phyloP scores from a whole-genome alignment of 2,113 vertebrate genomes.

The Circaetus cinerascens region DNA sequence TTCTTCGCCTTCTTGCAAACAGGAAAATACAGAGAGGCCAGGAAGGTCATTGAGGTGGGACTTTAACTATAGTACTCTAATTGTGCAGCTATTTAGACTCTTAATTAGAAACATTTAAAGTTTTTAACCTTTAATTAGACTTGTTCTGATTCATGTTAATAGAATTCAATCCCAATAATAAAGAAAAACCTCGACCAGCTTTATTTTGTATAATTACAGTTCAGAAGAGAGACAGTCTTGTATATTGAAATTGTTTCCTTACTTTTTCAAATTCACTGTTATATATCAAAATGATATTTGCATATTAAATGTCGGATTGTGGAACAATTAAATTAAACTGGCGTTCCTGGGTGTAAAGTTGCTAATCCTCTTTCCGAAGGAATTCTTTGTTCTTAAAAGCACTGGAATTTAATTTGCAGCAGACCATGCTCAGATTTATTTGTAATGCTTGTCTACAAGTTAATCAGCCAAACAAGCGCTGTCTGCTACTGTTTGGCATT shows the following conservation, averaged over 20 bases:
- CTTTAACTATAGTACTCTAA: conserved; percentile 61
- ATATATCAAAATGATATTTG: conserved; percentile 80
- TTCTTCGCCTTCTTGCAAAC: conserved; percentile 92
- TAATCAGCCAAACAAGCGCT: conserved; percentile 82
- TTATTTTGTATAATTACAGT: conserved; percentile 73
- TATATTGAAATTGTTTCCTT: conserved; percentile 72
- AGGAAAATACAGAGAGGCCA: conserved; percentile 90
- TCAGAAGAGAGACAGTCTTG: conserved; percentile 61
- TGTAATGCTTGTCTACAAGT: conserved; percentile 83
- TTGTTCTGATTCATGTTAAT: conserved; percentile 77
- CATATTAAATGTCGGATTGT: conserved; percentile 81
- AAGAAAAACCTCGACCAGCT: conserved; percentile 19
- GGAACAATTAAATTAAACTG: conserved; percentile 84
- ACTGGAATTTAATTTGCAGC: conserved; percentile 83
- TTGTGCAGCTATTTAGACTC: conserved; percentile 72
- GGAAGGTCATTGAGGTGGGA: conserved; percentile 94
- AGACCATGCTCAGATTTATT: conserved; percentile 81
- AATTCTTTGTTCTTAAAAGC: conserved; percentile 86
- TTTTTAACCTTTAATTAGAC: conserved; percentile 78
- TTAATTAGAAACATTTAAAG: conserved; percentile 79
- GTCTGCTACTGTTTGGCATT: conserved; percentile 80
- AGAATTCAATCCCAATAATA: conserved; percentile 72
- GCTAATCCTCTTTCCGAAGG: conserved; percentile 83
- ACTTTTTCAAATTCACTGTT: conserved; percentile 71
- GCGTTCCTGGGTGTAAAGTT: conserved; percentile 84